Conservation (phyloP, 2,113 vertebrate species). For the Oncorhynchus nerka region DNA sequence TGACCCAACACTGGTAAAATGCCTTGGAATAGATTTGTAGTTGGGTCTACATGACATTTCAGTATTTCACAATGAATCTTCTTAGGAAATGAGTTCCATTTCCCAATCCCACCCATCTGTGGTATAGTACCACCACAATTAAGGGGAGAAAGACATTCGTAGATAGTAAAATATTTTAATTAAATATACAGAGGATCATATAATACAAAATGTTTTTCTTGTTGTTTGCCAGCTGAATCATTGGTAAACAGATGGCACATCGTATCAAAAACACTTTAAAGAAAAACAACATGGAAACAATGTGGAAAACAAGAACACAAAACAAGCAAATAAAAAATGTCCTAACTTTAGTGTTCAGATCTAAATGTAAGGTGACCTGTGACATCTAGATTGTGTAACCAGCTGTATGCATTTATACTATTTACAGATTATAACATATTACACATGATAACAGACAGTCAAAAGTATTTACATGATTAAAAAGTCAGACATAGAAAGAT, state of each 20-base stretch:
- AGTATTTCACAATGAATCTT: conserved; percentile 24
- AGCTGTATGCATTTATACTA: conserved; percentile 80
- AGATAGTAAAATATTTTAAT: conserved; percentile 88
- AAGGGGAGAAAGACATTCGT: conserved; percentile 44
- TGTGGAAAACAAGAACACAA: conserved; percentile 85
- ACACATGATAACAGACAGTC: conserved; percentile 78
- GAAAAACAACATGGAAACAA: conserved; percentile 81
- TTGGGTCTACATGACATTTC: conserved; percentile 9
- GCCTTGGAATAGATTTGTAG: neutral
- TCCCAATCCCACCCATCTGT: conserved; percentile 18
- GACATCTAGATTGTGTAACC: conserved; percentile 89
- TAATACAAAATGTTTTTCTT: conserved; percentile 92
- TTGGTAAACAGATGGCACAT: conserved; percentile 95
- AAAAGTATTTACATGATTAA: conserved; percentile 66
- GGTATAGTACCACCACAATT: conserved; percentile 29
- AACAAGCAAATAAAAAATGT: conserved; percentile 59
- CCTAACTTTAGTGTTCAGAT: conserved; percentile 83
- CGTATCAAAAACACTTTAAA: conserved; percentile 91
- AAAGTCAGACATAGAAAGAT: conserved; percentile 60
- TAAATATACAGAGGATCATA: conserved; percentile 99
- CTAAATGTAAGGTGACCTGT: conserved; percentile 82
- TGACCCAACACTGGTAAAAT: too few species aligned
- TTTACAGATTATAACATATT: conserved; percentile 94
- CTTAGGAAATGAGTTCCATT: neutral
- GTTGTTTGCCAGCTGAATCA: conserved; percentile 87